Conservation (phyloP, 2,113 vertebrate genomes). For the Lagopus leucura region DNA sequence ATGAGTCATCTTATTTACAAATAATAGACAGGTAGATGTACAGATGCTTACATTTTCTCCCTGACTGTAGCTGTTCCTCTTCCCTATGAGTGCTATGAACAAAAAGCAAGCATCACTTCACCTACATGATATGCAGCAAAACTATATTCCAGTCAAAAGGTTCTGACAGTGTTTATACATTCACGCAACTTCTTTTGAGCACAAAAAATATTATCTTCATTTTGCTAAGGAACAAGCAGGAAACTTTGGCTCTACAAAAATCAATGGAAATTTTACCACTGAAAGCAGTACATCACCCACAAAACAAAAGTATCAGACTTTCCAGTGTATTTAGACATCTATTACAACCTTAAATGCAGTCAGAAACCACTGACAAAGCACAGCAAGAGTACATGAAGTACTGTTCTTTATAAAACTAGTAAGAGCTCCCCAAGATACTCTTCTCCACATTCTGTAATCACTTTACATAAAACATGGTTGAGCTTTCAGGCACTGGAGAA, state of each 20-base stretch:
- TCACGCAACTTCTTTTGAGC: not conserved
- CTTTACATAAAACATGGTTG: not conserved
- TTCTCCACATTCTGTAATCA: not conserved
- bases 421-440: not conserved
- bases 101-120: not conserved
- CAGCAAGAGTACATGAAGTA: not conserved
- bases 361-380: slow-evolving; percentile 30
- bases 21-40: not conserved
- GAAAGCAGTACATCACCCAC: not conserved
- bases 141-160: not conserved
- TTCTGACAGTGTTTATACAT: not conserved
- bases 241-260: slow-evolving; percentile 20
- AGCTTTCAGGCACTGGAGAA: not conserved
- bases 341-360: not conserved
- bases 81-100: not conserved
- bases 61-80: not conserved
- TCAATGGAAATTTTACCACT: not conserved
- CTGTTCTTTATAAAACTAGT: not conserved
- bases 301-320: not conserved
- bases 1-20: not conserved
- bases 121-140: not conserved
- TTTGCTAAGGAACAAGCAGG: not conserved
- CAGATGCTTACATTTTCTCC: not conserved
- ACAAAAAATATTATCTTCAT: not conserved
- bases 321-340: slow-evolving; percentile 26